Conservation (phyloP, 2,888 invertebrate genomes). For the Mystacides longicornis region DNA sequence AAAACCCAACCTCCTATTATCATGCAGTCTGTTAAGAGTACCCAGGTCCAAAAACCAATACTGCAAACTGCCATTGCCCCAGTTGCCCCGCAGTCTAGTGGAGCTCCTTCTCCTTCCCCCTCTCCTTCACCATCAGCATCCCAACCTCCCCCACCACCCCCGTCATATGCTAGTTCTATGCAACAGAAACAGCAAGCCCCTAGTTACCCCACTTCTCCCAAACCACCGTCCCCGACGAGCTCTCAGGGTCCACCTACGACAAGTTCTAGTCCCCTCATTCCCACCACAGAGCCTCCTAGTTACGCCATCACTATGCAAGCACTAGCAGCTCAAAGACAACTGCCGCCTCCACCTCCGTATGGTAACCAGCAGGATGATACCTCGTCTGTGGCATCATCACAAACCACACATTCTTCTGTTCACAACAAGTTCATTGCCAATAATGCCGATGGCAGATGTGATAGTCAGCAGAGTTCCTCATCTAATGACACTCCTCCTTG, state of each 20-base stretch:
- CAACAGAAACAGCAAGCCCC: conserved; percentile 63
- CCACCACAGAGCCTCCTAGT: conserved; percentile 84
- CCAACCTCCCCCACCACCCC: conserved; percentile 72
- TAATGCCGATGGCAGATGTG: conserved; percentile 46
- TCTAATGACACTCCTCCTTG: conserved; percentile 47
- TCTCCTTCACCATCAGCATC: conserved; percentile 48
- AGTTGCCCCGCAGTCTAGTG: conserved; percentile 61
- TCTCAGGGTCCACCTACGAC: conserved; percentile 46
- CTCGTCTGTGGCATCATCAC: conserved; percentile 38
- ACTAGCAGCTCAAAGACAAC: conserved; percentile 61
- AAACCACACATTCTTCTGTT: conserved; percentile 47
- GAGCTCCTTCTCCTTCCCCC: conserved; percentile 41
- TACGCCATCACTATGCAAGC: conserved; percentile 89
- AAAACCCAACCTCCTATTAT: conserved; percentile 90
- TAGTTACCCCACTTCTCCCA: conserved; percentile 46
- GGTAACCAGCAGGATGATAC: conserved; percentile 41
- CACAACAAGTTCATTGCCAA: conserved; percentile 66
- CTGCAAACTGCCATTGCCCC: conserved; percentile 94
- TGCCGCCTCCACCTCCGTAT: conserved; percentile 65
- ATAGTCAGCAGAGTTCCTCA: conserved; percentile 43
- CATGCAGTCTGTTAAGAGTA: conserved; percentile 94
- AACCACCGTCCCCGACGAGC: conserved; percentile 48
- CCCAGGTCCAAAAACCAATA: conserved; percentile 91
- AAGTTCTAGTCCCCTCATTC: conserved; percentile 49
- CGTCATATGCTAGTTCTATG: conserved; percentile 74